Conservation (phyloP, 1,140 invertebrate species). For the Brachionus angularis region DNA sequence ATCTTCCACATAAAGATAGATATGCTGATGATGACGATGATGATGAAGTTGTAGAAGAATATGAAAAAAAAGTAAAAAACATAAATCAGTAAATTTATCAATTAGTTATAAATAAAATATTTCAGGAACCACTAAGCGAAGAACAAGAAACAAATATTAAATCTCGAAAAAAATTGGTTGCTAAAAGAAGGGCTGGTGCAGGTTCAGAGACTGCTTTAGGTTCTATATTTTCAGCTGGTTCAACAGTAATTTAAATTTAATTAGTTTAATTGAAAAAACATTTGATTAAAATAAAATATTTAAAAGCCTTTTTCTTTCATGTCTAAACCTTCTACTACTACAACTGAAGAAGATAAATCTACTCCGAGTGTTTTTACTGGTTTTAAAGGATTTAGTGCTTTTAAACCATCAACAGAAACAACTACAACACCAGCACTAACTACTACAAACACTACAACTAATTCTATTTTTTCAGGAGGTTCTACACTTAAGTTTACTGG, state of each 20-base stretch:
- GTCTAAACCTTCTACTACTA: not conserved
- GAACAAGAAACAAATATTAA: not conserved
- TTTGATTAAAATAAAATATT: too few relatives aligned
- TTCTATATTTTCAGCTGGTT: not conserved
- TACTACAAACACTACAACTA: too few relatives aligned
- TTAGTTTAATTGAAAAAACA: too few relatives aligned
- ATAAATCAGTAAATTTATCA: not conserved
- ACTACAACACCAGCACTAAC: not conserved
- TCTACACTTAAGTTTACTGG: too few relatives aligned
- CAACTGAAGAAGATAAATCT: not conserved
- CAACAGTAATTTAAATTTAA: not conserved
- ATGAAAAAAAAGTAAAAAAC: constrained; percentile 9
- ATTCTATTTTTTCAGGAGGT: too few relatives aligned
- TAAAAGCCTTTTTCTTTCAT: constrained; percentile 1
- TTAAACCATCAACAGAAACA: not conserved
- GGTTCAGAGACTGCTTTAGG: not conserved
- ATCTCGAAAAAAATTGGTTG: constrained; percentile 21
- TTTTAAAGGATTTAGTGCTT: constrained; percentile 26
- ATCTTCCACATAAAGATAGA: not conserved
- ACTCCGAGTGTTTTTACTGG: not conserved
- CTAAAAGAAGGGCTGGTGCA: not conserved
- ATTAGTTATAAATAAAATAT: not conserved
- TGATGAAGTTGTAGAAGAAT: not conserved
- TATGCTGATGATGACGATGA: not conserved
- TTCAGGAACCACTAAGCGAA: not conserved